phyloP scores from a whole-genome alignment of 2,113 vertebrate genomes.

The Sporophila hypoxantha region DNA sequence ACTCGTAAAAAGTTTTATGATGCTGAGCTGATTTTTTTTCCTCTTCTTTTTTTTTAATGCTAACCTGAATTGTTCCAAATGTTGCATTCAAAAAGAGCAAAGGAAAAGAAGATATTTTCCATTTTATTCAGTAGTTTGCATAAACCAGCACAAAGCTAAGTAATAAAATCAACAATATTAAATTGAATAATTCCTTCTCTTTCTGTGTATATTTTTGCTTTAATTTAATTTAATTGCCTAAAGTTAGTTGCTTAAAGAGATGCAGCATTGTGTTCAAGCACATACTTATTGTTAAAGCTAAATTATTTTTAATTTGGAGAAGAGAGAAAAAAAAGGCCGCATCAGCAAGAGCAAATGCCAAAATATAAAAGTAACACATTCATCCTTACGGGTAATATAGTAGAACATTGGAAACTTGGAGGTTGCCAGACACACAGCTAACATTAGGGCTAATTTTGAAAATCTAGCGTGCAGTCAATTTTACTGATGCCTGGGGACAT shows the following conservation, averaged over 20 bases:
- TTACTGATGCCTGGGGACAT: conserved; percentile 90
- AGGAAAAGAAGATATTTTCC: conserved; percentile 29
- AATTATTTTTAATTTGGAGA: conserved; percentile 84
- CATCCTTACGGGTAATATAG: conserved; percentile 92
- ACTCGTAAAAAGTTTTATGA: conserved; percentile 61
- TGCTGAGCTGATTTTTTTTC: background rate
- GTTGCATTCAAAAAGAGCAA: conserved; percentile 20
- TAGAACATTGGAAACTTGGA: conserved; percentile 85
- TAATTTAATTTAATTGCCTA: conserved; percentile 82
- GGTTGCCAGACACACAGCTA: conserved; percentile 88
- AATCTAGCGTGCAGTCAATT: conserved; percentile 99
- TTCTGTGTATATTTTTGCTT: conserved; percentile 74
- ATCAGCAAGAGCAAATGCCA: conserved; percentile 84
- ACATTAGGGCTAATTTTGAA: conserved; percentile 99
- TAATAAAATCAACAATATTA: conserved; percentile 79
- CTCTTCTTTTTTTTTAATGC: background rate
- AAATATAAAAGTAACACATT: conserved; percentile 93
- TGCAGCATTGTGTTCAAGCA: conserved; percentile 65
- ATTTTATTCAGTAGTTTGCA: conserved; percentile 61
- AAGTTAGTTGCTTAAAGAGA: conserved; percentile 82
- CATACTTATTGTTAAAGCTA: conserved; percentile 79
- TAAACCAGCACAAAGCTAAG: conserved; percentile 68
- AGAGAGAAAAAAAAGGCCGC: conserved; percentile 65
- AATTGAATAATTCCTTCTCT: conserved; percentile 76
- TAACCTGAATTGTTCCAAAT: conserved; percentile 49